Conservation (phyloP, 2,888 invertebrate species). For the Agapostemon virescens region DNA sequence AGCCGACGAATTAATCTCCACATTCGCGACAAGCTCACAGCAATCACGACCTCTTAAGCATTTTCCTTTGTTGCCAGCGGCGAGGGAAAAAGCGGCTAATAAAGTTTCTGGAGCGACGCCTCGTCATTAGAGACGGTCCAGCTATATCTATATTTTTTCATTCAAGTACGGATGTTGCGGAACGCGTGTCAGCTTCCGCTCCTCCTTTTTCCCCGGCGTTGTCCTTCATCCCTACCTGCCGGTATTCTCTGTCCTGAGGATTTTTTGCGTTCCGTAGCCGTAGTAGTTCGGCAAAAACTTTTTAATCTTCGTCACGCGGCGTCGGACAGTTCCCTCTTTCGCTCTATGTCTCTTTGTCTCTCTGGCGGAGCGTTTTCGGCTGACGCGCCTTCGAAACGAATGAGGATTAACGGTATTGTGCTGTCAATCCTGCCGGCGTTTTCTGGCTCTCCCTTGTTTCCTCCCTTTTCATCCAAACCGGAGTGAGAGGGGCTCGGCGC, state of each 20-base stretch:
- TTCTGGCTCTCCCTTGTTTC: slow-evolving; percentile 45
- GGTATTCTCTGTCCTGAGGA: slow-evolving; percentile 17
- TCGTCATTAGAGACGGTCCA: slow-evolving; percentile 24
- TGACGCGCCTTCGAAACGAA: slow-evolving; percentile 65
- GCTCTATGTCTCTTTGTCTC: neutral
- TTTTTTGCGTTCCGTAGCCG: slow-evolving; percentile 62
- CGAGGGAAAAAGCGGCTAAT: slow-evolving; percentile 10
- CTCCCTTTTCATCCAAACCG: slow-evolving; percentile 33
- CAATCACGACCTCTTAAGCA: neutral
- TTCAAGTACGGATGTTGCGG: slow-evolving; percentile 24
- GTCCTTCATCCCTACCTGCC: slow-evolving; percentile 8
- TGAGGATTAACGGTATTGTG: slow-evolving; percentile 70
- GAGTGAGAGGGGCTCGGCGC: neutral
- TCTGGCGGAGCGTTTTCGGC: slow-evolving; percentile 44
- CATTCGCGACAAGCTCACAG: neutral
- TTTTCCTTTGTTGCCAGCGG: neutral
- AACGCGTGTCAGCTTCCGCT: slow-evolving; percentile 37
- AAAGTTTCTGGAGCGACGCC: slow-evolving; percentile 6
- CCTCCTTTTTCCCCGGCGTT: neutral
- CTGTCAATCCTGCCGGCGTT: slow-evolving; percentile 60
- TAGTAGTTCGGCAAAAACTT: slow-evolving; percentile 68
- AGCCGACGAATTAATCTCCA: neutral
- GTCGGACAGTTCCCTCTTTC: slow-evolving; percentile 7
- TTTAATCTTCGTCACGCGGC: slow-evolving; percentile 71
- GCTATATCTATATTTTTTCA: neutral